A percentile compares a stretch with the other conserved stretches of the same genome.
phyloP scores from a whole-genome alignment of 2,888 invertebrate genomes.

The Timema podura region DNA sequence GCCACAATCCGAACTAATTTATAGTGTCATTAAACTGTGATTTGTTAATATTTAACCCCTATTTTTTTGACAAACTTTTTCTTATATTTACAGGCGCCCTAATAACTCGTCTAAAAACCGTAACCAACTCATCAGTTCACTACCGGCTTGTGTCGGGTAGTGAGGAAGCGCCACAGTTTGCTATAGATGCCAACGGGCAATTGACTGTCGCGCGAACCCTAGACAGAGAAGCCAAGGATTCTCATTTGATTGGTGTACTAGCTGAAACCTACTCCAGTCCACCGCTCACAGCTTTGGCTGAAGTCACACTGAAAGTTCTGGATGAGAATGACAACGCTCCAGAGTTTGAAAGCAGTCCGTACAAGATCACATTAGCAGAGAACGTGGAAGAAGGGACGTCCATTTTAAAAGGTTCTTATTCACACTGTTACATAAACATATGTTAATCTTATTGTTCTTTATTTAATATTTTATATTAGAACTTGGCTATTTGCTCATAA shows the following conservation, averaged over 20 bases:
- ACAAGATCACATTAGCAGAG: conserved; percentile 74
- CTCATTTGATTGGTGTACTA: conserved; percentile 65
- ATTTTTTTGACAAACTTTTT: no score
- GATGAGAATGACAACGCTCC: conserved; percentile 91
- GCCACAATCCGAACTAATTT: no score
- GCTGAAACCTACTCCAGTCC: conserved; percentile 71
- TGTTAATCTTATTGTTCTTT: no score
- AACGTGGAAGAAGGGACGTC: conserved; percentile 74
- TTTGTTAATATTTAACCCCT: no score
- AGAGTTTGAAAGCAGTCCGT: conserved; percentile 77
- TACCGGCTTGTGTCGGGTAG: conserved; percentile 59
- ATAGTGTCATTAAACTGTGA: no score
- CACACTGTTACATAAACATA: no score
- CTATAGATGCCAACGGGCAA: conserved; percentile 67
- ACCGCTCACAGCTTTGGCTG: conserved; percentile 63
- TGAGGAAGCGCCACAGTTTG: conserved; percentile 61
- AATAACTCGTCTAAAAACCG: conserved; percentile 63
- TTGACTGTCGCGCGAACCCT: conserved; percentile 68
- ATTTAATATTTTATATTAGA: no score
- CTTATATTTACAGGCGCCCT: conserved; percentile 50
- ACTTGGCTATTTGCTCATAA: no score
- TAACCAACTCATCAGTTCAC: conserved; percentile 56
- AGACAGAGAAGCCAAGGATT: conserved; percentile 67
- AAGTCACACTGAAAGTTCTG: conserved; percentile 72
- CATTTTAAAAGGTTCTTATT: conserved; percentile 60